Conservation (phyloP, 37 sponge, comb jelly and placozoan genomes). For the Beroe ovata region DNA sequence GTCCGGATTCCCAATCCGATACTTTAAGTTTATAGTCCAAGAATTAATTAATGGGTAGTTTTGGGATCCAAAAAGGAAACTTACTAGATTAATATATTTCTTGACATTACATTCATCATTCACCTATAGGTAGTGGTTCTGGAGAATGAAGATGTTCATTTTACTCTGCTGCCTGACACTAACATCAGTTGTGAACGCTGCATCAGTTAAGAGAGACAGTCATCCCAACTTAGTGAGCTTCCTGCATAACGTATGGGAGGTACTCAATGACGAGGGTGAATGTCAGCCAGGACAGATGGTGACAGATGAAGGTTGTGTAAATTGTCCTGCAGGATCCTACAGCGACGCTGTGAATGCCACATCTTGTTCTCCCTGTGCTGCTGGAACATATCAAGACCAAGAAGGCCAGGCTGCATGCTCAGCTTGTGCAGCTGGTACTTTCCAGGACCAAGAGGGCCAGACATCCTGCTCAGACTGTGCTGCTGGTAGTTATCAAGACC, state of each 20-base stretch:
- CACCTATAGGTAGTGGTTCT: no score
- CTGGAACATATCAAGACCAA: background rate
- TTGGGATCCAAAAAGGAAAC: no score
- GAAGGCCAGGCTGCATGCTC: background rate
- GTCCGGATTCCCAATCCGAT: no score
- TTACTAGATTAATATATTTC: no score
- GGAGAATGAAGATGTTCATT: background rate
- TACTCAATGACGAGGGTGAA: background rate
- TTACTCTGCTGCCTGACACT: background rate
- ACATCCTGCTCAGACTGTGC: background rate
- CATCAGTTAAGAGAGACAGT: background rate
- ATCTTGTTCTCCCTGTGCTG: background rate
- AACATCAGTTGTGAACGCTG: background rate
- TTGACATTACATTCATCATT: no score
- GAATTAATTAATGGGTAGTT: no score
- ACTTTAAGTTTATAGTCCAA: no score
- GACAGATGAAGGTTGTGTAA: background rate
- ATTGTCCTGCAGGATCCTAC: constrained; percentile 4
- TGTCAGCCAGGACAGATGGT: background rate
- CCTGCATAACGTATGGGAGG: background rate
- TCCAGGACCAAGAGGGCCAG: background rate
- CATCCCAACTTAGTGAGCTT: background rate
- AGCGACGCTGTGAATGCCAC: background rate
- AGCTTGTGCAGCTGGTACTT: background rate
- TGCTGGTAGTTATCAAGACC: background rate